Percentiles rank a stretch among this genome's conserved stretches.
These are phyloP conservation scores for Limnephilus marmoratus DNA, from an alignment of 2,888 invertebrate species.

Conservation along the genomic window DNA sequence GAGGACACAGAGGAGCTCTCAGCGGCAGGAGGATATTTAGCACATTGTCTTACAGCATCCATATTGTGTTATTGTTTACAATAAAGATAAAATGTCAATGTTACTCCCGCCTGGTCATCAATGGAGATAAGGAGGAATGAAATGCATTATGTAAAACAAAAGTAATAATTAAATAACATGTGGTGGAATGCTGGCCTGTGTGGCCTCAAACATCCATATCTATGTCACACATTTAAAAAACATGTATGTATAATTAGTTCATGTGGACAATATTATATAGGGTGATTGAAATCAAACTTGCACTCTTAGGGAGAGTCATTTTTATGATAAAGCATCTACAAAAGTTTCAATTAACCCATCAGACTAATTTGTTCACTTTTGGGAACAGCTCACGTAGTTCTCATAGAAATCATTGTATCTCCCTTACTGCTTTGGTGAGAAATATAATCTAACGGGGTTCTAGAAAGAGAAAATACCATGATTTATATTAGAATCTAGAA, in stretches of 20 bases:
- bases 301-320: too few relatives aligned
- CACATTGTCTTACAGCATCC: background rate
- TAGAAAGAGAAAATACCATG: too few relatives aligned
- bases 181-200: background rate
- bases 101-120: background rate
- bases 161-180: background rate
- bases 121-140: background rate
- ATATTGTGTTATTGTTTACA: too few relatives aligned
- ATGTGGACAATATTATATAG: background rate
- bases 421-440: too few relatives aligned
- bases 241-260: background rate
- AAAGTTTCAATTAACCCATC: too few relatives aligned
- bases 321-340: too few relatives aligned
- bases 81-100: background rate
- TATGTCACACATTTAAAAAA: background rate
- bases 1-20: background rate
- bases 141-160: background rate
- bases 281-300: too few relatives aligned
- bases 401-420: too few relatives aligned
- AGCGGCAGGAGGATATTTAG: background rate
- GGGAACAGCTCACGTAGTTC: too few relatives aligned
- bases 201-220: background rate
- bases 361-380: too few relatives aligned
- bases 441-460: too few relatives aligned
- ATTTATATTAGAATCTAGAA: too few relatives aligned